Evolutionary conservation across 2,113 vertebrate genomes (phyloP).

Genomic region (Nasalis larvatus): DNA sequence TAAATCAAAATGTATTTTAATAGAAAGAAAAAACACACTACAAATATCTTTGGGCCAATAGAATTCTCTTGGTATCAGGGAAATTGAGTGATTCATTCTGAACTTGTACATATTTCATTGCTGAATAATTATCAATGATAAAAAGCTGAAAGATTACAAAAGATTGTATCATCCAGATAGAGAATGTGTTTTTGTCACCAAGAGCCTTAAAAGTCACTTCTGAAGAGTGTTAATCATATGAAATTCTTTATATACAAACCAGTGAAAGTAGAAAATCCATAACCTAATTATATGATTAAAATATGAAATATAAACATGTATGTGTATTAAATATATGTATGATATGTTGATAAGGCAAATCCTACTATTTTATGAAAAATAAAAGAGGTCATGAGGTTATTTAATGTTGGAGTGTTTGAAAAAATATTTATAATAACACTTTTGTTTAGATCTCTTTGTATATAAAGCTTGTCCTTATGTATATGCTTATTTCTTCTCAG

Average conservation of each 20-base stretch:
- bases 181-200: neutral
- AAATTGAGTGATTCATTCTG: slow-evolving; percentile 35
- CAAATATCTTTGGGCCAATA: neutral
- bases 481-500: neutral
- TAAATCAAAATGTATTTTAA: slow-evolving; percentile 58
- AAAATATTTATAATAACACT: neutral
- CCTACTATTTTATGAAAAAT: neutral
- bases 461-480: neutral
- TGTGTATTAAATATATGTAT: neutral
- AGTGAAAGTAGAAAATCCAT: neutral
- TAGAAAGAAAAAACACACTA: slow-evolving; percentile 21
- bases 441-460: neutral
- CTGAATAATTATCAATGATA: neutral
- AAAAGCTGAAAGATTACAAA: neutral
- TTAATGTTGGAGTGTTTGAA: neutral
- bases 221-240: neutral
- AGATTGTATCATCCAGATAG: neutral
- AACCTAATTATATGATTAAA: neutral
- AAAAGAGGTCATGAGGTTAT: neutral
- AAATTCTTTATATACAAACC: neutral
- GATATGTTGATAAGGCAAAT: neutral
- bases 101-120: neutral
- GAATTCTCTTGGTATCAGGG: neutral
- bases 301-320: neutral
- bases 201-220: neutral